These are phyloP conservation scores for Oostethus manadensis DNA, from an alignment of 2,113 vertebrate genomes.

Conservation along the genomic window DNA sequence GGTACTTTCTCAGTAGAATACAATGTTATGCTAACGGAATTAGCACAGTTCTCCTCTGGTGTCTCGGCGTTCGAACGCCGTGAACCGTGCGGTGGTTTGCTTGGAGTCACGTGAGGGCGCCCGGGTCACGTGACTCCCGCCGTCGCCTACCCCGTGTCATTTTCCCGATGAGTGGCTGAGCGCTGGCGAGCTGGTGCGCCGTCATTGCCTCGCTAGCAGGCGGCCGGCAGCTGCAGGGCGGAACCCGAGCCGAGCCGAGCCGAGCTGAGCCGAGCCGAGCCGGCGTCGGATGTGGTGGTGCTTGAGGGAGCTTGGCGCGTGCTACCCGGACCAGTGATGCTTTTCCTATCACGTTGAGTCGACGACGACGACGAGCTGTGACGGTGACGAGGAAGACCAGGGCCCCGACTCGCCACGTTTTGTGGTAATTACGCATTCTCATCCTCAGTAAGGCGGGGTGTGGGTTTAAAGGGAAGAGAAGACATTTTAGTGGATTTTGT, in stretches of 20 bases:
- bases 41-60: too few species aligned
- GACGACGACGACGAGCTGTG: slow-evolving; percentile 32
- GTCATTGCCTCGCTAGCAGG: slow-evolving; percentile 53
- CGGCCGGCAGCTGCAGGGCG: slow-evolving; percentile 1
- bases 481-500: not conserved
- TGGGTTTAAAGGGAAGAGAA: not conserved
- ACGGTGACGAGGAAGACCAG: slow-evolving; percentile 34
- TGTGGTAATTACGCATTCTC: slow-evolving; percentile 37
- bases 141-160: slow-evolving; percentile 62
- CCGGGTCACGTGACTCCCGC: slow-evolving; percentile 56
- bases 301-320: not conserved
- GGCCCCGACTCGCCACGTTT: slow-evolving; percentile 35
- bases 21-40: too few species aligned
- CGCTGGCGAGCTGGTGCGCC: slow-evolving; percentile 55
- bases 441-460: not conserved
- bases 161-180: slow-evolving; percentile 32
- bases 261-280: not conserved
- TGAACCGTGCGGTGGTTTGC: too few species aligned
- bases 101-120: slow-evolving; percentile 54
- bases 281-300: not conserved
- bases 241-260: not conserved
- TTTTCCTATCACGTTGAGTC: slow-evolving; percentile 11
- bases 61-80: too few species aligned
- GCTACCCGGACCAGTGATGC: slow-evolving; percentile 15
- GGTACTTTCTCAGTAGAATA: too few species aligned